Base-by-base conservation (phyloP, 2,113 vertebrate species). In the Mesitornis unicolor region DNA sequence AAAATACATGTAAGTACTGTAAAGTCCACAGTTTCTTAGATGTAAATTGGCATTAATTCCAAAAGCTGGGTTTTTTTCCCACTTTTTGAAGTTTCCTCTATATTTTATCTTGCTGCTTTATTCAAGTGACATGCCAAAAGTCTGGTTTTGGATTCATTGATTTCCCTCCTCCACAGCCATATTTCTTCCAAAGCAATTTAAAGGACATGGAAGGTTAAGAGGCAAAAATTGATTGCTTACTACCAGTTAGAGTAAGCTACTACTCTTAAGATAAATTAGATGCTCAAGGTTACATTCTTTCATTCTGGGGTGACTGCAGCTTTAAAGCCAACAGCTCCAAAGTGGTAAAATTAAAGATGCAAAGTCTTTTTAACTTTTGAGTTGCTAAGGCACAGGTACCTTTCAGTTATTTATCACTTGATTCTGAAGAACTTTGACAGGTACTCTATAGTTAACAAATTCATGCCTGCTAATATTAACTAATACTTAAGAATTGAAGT, bases 121-220 rank as follows among this genome's bases (percentile, higher is more conserved):
- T 42, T 89, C 43, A 48, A 65, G 36, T 68, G 67, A 51, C 8
- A 4, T 16, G 54, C 73, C 71, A 76, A 36, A 90, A 91, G 54
- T 56, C 36, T 74, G 18, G 79, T 90, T 86, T 83, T 42, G 57
- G 38, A 69, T 50, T 83, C 22, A 89, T 51, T 79, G 48, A 53
- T 95, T 96, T 57, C 13, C 29, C 9, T 36, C 29, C 12, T 93
- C 43, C 45, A 10, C n/a, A 50, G 40, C 25, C 15, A 14, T 86
- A 61, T 70, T 90, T 95, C 56, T 90, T 87, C 38, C 64, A 84
- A 92, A 92, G 38, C 78, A 69, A 57, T n/a, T 77, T 83, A 70
- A 75, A 83, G 59, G 77, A 81, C 21, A 14, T 50, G 0, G 53
- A 91, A 83, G 54, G 47, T 40, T 84, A 76, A 92, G 59, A 88